Base-by-base conservation (phyloP, 2,797 vertebrate species). In the Rousettus madagascariensis region DNA sequence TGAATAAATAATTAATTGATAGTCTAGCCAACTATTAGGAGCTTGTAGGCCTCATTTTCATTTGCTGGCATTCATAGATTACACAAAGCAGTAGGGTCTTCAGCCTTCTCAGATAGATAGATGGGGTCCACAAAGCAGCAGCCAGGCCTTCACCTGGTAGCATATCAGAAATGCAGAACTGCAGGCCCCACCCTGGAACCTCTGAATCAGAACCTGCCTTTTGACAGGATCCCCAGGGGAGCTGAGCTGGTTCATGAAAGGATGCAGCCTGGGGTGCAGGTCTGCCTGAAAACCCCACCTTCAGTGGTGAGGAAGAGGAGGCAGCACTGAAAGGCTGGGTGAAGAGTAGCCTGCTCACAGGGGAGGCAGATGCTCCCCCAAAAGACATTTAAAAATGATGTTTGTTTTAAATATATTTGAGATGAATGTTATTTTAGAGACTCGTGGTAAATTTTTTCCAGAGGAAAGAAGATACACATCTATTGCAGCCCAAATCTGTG, bases 121-220 rank as follows among this genome's bases (percentile, higher is more conserved):
- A 71, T 28, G 22, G 41, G 30, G 46, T 74, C 8, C 12, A 1
- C 4, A 1, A 12, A 28, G 28, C 28, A 51, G 36, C 61, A 83
- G 17, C 19, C 24, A 49, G 15, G n/a, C 6, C 17, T 26, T 71
- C 55, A 22, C 49, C 7, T 41, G 66, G 51, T 16, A 59, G 46
- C 26, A 19, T 13, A 6, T 33, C 49, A 33, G 41, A 75, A 49
- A 82, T 12, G 55, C 30, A 55, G 38, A 83, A 1, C 1, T 22
- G 66, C 53, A 2, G 46, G 9, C 24, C 19, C 13, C 30, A 24
- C 26, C 5, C 36, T 41, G 36, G 24, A 63, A 65, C 13, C 12
- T 72, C 68, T n/a, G 38, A 53, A 22, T 80, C 66, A 59, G 13
- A 84, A 68, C n/a, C 38, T 75, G 6, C 61, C n/a, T 49, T 90